Evolutionary conservation across 1,140 invertebrate species (phyloP), one percentile per base, ranked within the genome.

Genomic region (Yoshiicerus persimilis): DNA sequence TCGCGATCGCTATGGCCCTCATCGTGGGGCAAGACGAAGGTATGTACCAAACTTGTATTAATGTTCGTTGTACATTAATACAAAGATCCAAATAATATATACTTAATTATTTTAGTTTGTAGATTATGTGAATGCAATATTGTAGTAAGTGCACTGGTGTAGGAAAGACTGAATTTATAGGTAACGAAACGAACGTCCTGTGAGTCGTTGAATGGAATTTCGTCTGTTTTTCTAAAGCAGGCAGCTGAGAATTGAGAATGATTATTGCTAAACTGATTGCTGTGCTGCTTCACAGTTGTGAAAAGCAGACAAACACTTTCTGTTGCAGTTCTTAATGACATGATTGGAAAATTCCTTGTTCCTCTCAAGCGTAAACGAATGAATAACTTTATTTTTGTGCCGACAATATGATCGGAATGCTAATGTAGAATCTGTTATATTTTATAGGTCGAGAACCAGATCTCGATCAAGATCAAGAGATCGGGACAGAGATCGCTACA

Each of bases 401-500:
- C 13, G 32, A 84, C 10, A 47, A 47, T 80, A n/a, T 23, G 32
- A 36, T 80, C 75, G 32, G 64, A 47, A n/a, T 34, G 13, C 34
- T 38, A 77, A 27, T 41, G 25, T n/a, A 77, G 16, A 4, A 1
- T n/a, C 27, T 84, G 8, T 86, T 86, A 13, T 77, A 47, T 4
- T 80, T 36, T 87, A 1, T 25, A 87, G 88, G 62, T 88, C 87
- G 5, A 39, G 87, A 32, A 89, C 80, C 16, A 38, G 90, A 2
- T 89, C 89, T 39, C 84, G 89, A 75, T 91, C 90, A 13, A 38
- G 88, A 30, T 90, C 90, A 64, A 87, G 90, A 64, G 89, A 88
- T 75, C 75, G 89, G 8, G 39, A 80, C 34, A 80, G 32, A 36
- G 32, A 90, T 70, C 34, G 80, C 5, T 62, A 86, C 36, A 66